Evolutionary conservation across 2,888 invertebrate species (phyloP).

Genomic region (Papilio protenor): DNA sequence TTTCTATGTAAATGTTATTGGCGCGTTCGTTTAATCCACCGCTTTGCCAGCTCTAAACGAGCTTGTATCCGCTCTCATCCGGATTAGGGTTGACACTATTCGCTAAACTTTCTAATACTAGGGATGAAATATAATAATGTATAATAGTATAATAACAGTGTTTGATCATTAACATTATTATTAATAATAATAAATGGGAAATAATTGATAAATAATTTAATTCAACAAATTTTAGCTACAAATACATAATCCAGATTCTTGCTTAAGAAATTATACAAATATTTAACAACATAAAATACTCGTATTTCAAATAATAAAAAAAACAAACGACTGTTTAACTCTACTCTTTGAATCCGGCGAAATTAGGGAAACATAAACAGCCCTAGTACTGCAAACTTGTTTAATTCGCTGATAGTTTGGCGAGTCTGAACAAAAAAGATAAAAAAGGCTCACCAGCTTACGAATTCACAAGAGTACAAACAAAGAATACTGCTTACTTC

Average conservation of each 20-base stretch:
- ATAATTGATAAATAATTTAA: no score
- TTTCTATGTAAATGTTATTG: constrained; percentile 82
- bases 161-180: background rate
- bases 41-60: constrained; percentile 71
- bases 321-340: constrained; percentile 15
- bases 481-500: constrained; percentile 33
- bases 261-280: background rate
- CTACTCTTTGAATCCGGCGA: background rate
- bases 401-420: constrained; percentile 55
- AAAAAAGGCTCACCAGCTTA: constrained; percentile 50
- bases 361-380: constrained; percentile 44
- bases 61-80: constrained; percentile 73
- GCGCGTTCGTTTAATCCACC: constrained; percentile 76
- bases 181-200: no score
- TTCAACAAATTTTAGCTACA: no score
- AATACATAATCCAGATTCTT: background rate
- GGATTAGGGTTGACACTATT: constrained; percentile 73
- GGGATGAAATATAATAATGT: background rate
- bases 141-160: background rate
- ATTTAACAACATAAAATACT: background rate
- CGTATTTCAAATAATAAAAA: background rate
- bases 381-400: constrained; percentile 51
- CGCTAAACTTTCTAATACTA: constrained; percentile 27
- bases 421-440: constrained; percentile 49
- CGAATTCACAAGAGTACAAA: constrained; percentile 34